A percentile compares a stretch with the other conserved stretches of the same genome.
Conservation (phyloP, 2,888 invertebrate species). For the Drosophila mayaguana region DNA sequence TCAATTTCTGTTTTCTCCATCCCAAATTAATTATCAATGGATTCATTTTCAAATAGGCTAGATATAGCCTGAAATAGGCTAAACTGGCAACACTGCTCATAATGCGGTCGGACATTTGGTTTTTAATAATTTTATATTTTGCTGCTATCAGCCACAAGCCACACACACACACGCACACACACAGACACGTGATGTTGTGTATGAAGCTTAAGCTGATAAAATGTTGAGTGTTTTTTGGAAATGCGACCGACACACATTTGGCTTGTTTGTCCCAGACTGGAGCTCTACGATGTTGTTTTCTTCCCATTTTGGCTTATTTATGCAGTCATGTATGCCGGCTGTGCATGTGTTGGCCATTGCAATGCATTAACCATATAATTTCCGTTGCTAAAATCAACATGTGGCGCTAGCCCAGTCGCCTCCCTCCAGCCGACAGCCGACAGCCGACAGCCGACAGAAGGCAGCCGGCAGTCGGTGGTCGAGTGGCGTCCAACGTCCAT, state of each 20-base stretch:
- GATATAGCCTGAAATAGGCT: too few species aligned
- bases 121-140: conserved; percentile 73
- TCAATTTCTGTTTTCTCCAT: too few species aligned
- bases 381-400: conserved; percentile 71
- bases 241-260: conserved; percentile 31
- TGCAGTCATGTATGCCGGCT: conserved; percentile 44
- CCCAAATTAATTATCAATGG: too few species aligned
- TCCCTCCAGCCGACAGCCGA: not conserved
- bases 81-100: conserved; percentile 32
- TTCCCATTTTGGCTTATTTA: conserved; percentile 56
- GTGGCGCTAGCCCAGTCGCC: conserved; percentile 38
- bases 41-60: too few species aligned
- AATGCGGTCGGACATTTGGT: conserved; percentile 57
- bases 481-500: conserved; percentile 8
- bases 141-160: conserved; percentile 47
- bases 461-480: not conserved
- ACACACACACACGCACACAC: conserved; percentile 1
- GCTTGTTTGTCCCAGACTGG: conserved; percentile 27
- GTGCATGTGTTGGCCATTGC: conserved; percentile 53
- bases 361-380: conserved; percentile 67
- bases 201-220: conserved; percentile 8
- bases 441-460: not conserved
- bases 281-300: conserved; percentile 68
- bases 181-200: not conserved
- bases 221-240: conserved; percentile 26